These are phyloP conservation scores for Malurus splendens DNA, from an alignment of 2,797 vertebrate species.

Conservation along the genomic window DNA sequence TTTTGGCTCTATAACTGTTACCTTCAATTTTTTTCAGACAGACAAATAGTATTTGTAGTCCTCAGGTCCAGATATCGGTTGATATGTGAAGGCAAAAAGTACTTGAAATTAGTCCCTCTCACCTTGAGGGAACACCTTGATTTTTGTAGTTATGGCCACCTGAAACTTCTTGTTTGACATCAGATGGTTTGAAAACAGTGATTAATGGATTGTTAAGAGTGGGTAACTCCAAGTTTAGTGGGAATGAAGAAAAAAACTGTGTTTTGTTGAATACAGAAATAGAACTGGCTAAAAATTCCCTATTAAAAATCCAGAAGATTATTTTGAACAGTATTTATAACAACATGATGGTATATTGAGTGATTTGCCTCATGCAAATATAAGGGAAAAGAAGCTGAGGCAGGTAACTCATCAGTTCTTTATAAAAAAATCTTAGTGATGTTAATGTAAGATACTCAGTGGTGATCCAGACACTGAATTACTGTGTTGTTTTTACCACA, in stretches of 20 bases:
- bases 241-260: not conserved
- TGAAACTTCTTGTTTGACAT: not conserved
- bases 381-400: not conserved
- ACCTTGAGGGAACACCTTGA: not conserved
- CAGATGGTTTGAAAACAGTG: not conserved
- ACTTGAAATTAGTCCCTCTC: not conserved
- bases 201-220: not conserved
- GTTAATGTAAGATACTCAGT: not conserved
- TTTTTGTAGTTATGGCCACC: not conserved
- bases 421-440: not conserved
- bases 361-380: not conserved
- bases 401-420: not conserved
- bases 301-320: not conserved
- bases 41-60: not conserved
- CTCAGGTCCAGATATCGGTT: not conserved
- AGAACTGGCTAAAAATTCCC: not conserved
- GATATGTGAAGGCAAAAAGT: not conserved
- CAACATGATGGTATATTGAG: not conserved
- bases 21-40: not conserved
- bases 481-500: not conserved
- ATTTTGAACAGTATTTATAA: not conserved
- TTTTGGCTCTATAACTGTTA: not conserved
- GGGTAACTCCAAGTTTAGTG: not conserved
- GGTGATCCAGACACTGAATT: not conserved
- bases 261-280: not conserved